These are phyloP conservation scores for Drosophila ohnishii DNA, from an alignment of 1,140 invertebrate genomes.

Conservation along the genomic window DNA sequence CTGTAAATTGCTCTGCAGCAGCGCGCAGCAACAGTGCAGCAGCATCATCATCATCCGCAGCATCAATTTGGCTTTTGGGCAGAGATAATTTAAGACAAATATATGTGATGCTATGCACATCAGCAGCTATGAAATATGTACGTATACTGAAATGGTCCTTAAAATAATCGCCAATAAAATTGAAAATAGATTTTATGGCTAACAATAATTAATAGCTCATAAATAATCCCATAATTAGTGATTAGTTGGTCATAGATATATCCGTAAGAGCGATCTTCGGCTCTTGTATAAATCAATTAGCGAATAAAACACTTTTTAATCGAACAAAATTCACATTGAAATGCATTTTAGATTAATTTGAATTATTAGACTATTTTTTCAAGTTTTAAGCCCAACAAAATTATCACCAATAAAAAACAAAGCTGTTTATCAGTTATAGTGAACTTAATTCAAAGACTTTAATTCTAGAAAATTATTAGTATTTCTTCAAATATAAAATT, in stretches of 20 bases:
- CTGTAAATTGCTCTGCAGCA: constrained; percentile 31
- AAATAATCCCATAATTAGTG: not conserved
- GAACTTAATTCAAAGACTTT: not conserved
- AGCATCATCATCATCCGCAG: constrained; percentile 34
- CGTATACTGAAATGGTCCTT: constrained; percentile 54
- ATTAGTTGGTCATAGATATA: constrained; percentile 13
- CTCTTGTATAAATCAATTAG: constrained; percentile 15
- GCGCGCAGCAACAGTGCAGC: constrained; percentile 28
- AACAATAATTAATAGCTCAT: constrained; percentile 29
- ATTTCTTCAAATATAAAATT: not conserved
- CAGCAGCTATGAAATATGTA: constrained; percentile 83
- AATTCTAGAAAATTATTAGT: not conserved
- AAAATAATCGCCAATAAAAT: constrained; percentile 37
- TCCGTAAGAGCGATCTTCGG: constrained; percentile 3
- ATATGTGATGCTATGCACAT: constrained; percentile 83
- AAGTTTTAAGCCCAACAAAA: not conserved
- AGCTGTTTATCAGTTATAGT: not conserved
- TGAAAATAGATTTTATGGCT: constrained; percentile 22
- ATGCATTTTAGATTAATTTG: not conserved
- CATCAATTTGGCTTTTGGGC: constrained; percentile 77
- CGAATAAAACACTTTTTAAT: constrained; percentile 20
- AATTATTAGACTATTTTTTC: not conserved
- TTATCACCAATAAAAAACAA: not conserved
- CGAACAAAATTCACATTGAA: constrained; percentile 2
- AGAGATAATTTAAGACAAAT: constrained; percentile 78